Conservation (phyloP, 2,888 invertebrate genomes). For the Acleris sparsana region DNA sequence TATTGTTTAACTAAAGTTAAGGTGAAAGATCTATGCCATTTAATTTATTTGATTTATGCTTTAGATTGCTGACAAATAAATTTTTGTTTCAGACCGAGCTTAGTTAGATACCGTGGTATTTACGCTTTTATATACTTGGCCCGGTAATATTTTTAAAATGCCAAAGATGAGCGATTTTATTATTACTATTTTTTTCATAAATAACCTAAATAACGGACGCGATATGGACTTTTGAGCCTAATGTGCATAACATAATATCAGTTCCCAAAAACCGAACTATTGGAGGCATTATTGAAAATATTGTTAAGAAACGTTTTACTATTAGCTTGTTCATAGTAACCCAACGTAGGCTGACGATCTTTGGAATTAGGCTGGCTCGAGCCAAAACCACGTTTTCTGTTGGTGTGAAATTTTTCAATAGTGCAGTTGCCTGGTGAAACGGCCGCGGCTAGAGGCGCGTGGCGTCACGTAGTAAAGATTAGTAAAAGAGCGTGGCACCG, state of each 20-base stretch:
- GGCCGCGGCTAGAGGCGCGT: constrained; percentile 65
- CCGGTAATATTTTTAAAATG: too few relatives aligned
- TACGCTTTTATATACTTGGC: too few relatives aligned
- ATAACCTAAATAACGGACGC: too few relatives aligned
- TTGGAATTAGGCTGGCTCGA: constrained; percentile 52
- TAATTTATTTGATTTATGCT: constrained; percentile 1
- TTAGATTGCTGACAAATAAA: neutral
- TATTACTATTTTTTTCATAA: too few relatives aligned
- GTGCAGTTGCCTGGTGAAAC: constrained; percentile 67
- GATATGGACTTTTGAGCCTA: too few relatives aligned
- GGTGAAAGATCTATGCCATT: constrained; percentile 13
- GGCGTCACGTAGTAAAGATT: constrained; percentile 68
- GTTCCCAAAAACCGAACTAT: too few relatives aligned
- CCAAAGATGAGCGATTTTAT: too few relatives aligned
- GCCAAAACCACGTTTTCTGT: constrained; percentile 72
- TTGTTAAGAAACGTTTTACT: too few relatives aligned
- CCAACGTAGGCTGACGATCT: constrained; percentile 14
- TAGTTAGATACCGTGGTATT: neutral
- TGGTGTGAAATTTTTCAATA: constrained; percentile 70
- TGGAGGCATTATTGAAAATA: too few relatives aligned
- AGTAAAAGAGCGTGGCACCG: constrained; percentile 63
- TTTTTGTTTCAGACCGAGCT: neutral
- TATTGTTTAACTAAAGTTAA: constrained; percentile 29
- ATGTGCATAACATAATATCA: too few relatives aligned
- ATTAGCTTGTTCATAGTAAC: neutral